These are phyloP conservation scores for Mylabris phalerata DNA, from an alignment of 1,140 invertebrate species.

Conservation along the genomic window DNA sequence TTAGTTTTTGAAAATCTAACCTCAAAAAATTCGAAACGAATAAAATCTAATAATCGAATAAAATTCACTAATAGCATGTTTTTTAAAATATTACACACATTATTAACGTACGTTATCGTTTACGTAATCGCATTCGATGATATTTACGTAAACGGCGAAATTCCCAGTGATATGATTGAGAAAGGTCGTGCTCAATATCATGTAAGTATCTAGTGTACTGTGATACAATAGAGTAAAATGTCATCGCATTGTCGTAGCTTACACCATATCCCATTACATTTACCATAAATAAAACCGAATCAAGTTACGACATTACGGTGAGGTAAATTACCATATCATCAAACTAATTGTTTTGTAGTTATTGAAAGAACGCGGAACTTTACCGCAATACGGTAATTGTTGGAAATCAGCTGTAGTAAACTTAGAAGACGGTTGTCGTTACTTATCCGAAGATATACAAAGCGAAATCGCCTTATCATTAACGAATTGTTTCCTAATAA, in stretches of 20 bases:
- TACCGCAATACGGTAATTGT: constrained; percentile 54
- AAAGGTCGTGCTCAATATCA: constrained; percentile 36
- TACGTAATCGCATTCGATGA: constrained; percentile 21
- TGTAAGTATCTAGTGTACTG: constrained; percentile 15
- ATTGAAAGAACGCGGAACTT: constrained; percentile 33
- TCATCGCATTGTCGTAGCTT: too few relatives aligned
- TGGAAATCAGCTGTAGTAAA: constrained; percentile 53
- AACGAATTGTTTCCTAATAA: constrained; percentile 60
- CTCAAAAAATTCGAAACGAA: too few relatives aligned
- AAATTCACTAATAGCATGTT: background rate
- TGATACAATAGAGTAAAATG: too few relatives aligned
- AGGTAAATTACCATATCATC: too few relatives aligned
- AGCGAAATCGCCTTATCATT: constrained; percentile 54
- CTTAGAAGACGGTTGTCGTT: constrained; percentile 51
- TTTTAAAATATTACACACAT: constrained; percentile 8
- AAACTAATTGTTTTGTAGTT: constrained; percentile 23
- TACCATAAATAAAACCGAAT: too few relatives aligned
- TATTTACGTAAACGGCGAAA: constrained; percentile 16
- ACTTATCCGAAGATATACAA: constrained; percentile 54
- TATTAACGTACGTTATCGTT: constrained; percentile 11
- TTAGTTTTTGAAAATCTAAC: too few relatives aligned
- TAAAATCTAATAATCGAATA: too few relatives aligned
- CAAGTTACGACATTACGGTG: too few relatives aligned
- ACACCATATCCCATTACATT: too few relatives aligned
- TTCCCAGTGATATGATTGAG: constrained; percentile 30